These are phyloP conservation scores for Syngnathus typhle DNA, from an alignment of 2,113 vertebrate genomes.

Conservation along the genomic window DNA sequence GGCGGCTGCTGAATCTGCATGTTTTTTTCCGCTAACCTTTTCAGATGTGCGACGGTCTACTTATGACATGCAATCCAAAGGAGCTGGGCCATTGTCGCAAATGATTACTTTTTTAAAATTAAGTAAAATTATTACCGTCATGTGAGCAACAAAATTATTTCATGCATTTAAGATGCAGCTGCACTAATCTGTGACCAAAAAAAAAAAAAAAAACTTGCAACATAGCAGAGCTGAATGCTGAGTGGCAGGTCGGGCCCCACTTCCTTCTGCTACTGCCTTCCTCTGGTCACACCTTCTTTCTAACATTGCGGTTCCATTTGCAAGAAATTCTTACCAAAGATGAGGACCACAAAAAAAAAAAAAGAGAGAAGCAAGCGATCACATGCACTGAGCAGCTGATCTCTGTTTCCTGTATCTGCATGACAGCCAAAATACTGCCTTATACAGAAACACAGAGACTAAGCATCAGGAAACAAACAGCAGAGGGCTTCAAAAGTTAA, in stretches of 20 bases:
- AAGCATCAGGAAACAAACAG: slow-evolving; percentile 48
- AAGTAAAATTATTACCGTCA: not conserved
- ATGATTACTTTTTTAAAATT: not conserved
- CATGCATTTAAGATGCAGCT: not conserved
- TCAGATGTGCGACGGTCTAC: slow-evolving; percentile 5
- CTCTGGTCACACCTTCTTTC: slow-evolving; percentile 63
- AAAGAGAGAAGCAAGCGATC: slow-evolving; percentile 26
- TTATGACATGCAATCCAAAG: not conserved
- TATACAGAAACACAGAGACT: slow-evolving; percentile 52
- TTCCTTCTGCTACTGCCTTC: slow-evolving; percentile 65
- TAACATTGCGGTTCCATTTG: slow-evolving; percentile 66
- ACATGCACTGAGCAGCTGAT: slow-evolving; percentile 68
- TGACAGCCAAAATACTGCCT: slow-evolving; percentile 62
- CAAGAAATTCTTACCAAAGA: slow-evolving; percentile 70
- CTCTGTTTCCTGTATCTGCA: slow-evolving; percentile 68
- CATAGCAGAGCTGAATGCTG: slow-evolving; percentile 52
- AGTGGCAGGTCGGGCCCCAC: slow-evolving; percentile 57
- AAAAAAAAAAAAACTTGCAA: slow-evolving; percentile 50
- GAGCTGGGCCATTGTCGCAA: not conserved
- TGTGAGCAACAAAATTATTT: not conserved
- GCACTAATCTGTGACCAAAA: not conserved
- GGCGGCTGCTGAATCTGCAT: slow-evolving; percentile 31
- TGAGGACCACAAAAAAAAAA: slow-evolving; percentile 45
- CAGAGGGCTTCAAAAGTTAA: slow-evolving; percentile 19
- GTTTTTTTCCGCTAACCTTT: slow-evolving; percentile 13